Percentiles rank a stretch among this genome's conserved stretches.
Evolutionary conservation across 1,140 invertebrate species (phyloP).

Genomic region (Ladona fulva): DNA sequence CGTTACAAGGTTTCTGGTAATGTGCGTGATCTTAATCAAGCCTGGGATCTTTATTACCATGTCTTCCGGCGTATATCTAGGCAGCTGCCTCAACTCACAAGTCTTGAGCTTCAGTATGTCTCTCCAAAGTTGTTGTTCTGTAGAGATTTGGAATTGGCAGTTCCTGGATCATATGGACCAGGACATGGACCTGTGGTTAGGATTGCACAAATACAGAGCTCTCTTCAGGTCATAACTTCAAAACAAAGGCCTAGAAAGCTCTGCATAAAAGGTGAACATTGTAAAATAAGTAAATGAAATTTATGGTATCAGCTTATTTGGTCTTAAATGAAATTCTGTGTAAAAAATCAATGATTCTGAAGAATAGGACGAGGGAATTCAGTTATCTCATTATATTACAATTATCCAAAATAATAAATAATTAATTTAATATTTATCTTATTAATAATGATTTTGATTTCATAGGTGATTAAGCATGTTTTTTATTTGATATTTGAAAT

Average conservation of each 20-base stretch:
- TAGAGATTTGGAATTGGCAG: conserved; percentile 86
- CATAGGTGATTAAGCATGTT: no score
- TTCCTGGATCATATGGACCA: conserved; percentile 92
- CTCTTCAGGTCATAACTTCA: conserved; percentile 85
- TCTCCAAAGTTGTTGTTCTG: conserved; percentile 84
- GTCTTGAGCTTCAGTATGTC: conserved; percentile 89
- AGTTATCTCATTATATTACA: no score
- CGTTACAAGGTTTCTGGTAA: conserved; percentile 77
- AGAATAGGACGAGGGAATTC: no score
- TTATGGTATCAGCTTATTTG: no score
- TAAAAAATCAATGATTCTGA: no score
- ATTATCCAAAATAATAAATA: no score
- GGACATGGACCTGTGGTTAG: conserved; percentile 66
- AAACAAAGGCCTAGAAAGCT: conserved; percentile 96
- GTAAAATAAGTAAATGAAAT: conserved; percentile 22
- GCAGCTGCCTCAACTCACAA: conserved; percentile 84
- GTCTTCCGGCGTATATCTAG: conserved; percentile 91
- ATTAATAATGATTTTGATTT: no score
- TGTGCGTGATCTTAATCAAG: conserved; percentile 86
- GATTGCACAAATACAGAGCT: conserved; percentile 80
- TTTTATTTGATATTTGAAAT: no score
- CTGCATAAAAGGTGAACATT: conserved; percentile 63
- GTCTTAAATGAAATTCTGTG: no score
- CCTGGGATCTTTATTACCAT: conserved; percentile 98
- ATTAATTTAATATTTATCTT: no score